A percentile compares a stretch with the other conserved stretches of the same genome.
Conservation (phyloP, 2,113 vertebrate genomes). For the Oncorhynchus gorbuscha region DNA sequence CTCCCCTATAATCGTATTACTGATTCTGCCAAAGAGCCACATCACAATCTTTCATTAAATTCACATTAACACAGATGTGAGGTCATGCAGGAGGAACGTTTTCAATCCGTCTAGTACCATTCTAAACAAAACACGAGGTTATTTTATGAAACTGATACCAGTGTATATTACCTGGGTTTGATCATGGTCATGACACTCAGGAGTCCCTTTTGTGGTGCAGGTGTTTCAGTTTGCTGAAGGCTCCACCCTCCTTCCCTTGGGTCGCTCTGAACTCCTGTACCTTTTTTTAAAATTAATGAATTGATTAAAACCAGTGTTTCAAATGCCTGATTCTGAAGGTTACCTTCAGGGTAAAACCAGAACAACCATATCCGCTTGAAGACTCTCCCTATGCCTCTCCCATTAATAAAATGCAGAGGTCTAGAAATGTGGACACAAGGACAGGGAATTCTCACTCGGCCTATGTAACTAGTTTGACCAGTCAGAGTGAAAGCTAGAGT, state of each 20-base stretch:
- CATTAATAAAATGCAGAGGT: background rate
- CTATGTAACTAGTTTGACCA: background rate
- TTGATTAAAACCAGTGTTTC: background rate
- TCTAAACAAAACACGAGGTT: conserved; percentile 29
- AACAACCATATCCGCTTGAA: background rate
- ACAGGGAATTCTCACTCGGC: background rate
- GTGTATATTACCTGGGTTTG: background rate
- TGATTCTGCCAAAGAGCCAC: conserved; percentile 58
- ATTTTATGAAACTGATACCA: conserved; percentile 23
- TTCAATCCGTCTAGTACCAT: conserved; percentile 44
- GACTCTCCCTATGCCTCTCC: too few species aligned
- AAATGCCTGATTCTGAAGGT: background rate
- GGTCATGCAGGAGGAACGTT: conserved; percentile 57
- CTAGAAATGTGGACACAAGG: background rate
- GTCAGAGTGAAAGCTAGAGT: background rate
- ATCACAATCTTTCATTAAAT: conserved; percentile 73
- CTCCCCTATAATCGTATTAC: conserved; percentile 55
- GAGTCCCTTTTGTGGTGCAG: conserved; percentile 31
- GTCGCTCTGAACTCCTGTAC: background rate
- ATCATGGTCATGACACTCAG: background rate
- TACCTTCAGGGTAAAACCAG: background rate
- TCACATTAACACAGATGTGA: conserved; percentile 59
- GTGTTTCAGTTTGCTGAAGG: background rate
- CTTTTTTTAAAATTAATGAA: background rate
- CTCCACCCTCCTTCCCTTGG: background rate